Base-by-base conservation (phyloP, 2,888 invertebrate species). In the Polyommatus iphigenia region DNA sequence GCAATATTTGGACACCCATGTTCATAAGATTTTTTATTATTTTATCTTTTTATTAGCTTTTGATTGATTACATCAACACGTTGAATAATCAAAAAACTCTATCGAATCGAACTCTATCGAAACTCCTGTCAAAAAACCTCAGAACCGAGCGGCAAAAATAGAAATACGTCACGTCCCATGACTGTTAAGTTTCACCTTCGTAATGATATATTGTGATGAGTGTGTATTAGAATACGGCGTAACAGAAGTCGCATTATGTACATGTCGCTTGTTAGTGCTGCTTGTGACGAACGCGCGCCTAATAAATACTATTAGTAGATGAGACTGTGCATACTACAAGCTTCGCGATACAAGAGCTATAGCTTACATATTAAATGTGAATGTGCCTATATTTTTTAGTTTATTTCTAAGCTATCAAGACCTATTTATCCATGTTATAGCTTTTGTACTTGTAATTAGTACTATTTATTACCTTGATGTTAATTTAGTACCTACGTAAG, bases 281-380 rank as follows among this genome's bases (percentile, higher is more conserved):
- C 18, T 54, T 54, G 54, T 54, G 54, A 50, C 75, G 75, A 73
- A 29, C 75, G 75, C 75, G 29, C 50, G 75, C 75, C 75, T 75
- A 75, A 75, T 54, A 75, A 75, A 75, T 75, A 75, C 75, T 75
- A 75, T 75, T 54, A 75, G 29, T 24, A 3, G 54, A 13, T 29
- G 7, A 15, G 46, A 54, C 7, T 18, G 8, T 1, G 18, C 54
- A 75, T 6, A 75, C 50, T 75, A 18, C 15, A 75, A 75, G 75
- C 75, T 50, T n/a, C 29, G 54, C 50, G 15, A 32, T 73, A 10
- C 8, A 10, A 41, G 10, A 59, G 62, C 62, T 62, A 62, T 46
- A 46, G 46, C 13, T 46, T 13, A 46, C 46, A 10, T 13, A 46
- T 3, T 10, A 13, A 46, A 13, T 46, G 7, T 10, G 6, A 36